phyloP scores from a whole-genome alignment of 2,113 vertebrate species.

The Callionymus lyra region DNA sequence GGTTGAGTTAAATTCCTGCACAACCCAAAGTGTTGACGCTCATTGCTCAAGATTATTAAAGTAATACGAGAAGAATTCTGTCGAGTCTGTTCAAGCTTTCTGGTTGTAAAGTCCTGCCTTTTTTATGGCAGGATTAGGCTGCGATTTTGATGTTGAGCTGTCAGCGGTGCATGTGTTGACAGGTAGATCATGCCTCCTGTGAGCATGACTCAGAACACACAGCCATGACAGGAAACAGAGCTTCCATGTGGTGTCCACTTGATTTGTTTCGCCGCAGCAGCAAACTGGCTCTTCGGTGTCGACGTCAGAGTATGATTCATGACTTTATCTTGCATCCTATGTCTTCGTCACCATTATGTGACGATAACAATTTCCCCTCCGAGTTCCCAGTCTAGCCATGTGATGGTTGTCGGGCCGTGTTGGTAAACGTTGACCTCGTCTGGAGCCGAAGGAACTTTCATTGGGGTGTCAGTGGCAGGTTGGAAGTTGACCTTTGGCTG shows the following conservation, averaged over 20 bases:
- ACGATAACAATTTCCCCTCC: too few species aligned
- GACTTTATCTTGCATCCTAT: too few species aligned
- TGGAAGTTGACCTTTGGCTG: too few species aligned
- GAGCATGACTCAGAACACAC: background rate
- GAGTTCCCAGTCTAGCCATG: too few species aligned
- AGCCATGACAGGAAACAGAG: constrained; percentile 11
- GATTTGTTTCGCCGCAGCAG: constrained; percentile 15
- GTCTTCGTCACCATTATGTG: too few species aligned
- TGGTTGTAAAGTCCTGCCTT: too few species aligned
- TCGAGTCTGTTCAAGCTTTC: too few species aligned
- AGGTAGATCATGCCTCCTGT: background rate
- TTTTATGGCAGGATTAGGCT: constrained; percentile 6
- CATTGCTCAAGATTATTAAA: constrained; percentile 39
- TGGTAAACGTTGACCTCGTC: too few species aligned
- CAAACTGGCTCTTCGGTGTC: constrained; percentile 2
- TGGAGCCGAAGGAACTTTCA: too few species aligned
- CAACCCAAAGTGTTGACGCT: constrained; percentile 22
- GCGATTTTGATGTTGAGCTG: constrained; percentile 7
- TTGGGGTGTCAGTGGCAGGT: too few species aligned
- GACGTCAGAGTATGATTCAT: too few species aligned
- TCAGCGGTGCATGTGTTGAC: constrained; percentile 5
- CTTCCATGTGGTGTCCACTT: constrained; percentile 23
- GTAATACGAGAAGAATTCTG: constrained; percentile 24
- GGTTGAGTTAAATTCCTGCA: constrained; percentile 33
- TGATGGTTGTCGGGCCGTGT: too few species aligned